Evolutionary conservation across 2,888 invertebrate genomes (phyloP), one percentile per base, ranked within the genome.

Genomic region (Meteorus cinctellus): DNA sequence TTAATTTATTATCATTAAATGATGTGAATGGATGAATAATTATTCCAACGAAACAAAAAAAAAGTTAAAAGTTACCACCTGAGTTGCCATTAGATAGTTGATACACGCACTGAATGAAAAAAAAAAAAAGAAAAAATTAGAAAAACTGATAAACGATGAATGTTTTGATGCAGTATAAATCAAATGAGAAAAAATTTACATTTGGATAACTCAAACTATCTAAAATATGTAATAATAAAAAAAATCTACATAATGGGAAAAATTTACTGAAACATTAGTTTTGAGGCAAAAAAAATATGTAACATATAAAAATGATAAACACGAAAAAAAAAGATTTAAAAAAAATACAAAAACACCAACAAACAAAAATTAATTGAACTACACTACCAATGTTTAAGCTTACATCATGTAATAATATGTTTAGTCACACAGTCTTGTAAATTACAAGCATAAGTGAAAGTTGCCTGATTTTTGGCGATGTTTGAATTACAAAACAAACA

Each of bases 341-440:
- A 68, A 59, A 51, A 55, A 55, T 24, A 24, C 0, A 34, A 48
- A 68, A 59, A 51, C 41, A 36, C 34, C 5, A 66, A 55, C 31
- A 29, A 72, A 41, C 75, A 19, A 55, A 77, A 81, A 79, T 79
- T 79, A 80, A 83, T 86, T 85, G 85, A 87, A 85, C 86, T 88
- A 85, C 88, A 87, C 86, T 84, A 84, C 84, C 82, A 84, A 86
- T 84, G 79, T 82, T 84, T 86, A 86, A 84, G 83, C 83, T 86
- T 85, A 86, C 86, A 84, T 84, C 85, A 83, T 81, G 83, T 86
- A 85, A 86, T 82, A 84, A 83, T 84, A 84, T 82, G 60, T 68
- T 74, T 74, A 74, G 24, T 65, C 41, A 55, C 55, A 12, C 34
- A 19, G 31, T 36, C 65, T 48, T 29, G 72, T 72, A 65, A 12